Percentiles rank a stretch among this genome's conserved stretches.
These are phyloP conservation scores for Caenorhabditis sulstoni DNA, from an alignment of 2,888 invertebrate genomes.

Conservation along the genomic window DNA sequence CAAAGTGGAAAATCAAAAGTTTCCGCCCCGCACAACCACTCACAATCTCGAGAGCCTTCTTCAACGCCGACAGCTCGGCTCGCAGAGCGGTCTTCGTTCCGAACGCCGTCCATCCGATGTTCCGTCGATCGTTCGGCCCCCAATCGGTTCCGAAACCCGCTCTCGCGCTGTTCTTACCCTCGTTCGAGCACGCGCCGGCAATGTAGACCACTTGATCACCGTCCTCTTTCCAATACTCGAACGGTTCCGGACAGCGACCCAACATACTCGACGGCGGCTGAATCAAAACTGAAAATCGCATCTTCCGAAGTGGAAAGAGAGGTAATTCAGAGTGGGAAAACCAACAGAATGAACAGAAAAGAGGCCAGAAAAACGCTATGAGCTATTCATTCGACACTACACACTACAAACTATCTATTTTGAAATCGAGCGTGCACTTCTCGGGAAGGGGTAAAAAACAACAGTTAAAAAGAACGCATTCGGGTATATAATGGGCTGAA, in stretches of 20 bases:
- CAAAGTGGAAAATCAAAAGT: not conserved
- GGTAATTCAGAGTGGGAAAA: too few relatives aligned
- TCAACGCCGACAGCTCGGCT: not conserved
- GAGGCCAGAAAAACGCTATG: too few relatives aligned
- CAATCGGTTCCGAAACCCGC: conserved; percentile 3
- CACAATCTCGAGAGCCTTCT: not conserved
- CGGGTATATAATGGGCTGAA: too few relatives aligned
- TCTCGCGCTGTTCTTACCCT: not conserved
- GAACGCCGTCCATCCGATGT: not conserved
- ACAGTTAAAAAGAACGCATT: too few relatives aligned
- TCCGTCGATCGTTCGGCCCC: not conserved
- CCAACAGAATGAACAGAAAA: too few relatives aligned
- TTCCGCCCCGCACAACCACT: not conserved
- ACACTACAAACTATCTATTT: too few relatives aligned
- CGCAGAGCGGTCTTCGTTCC: not conserved
- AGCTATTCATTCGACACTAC: too few relatives aligned
- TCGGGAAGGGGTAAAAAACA: too few relatives aligned
- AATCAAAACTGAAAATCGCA: too few relatives aligned
- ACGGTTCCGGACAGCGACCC: too few relatives aligned
- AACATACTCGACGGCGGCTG: not conserved
- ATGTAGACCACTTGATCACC: not conserved
- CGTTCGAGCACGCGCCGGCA: not conserved
- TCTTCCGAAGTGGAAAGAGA: too few relatives aligned
- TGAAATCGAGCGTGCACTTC: too few relatives aligned
- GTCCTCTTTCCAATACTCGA: not conserved